A percentile compares a stretch with the other conserved stretches of the same genome.
These are phyloP conservation scores for Enhydra lutris DNA, from an alignment of 2,113 vertebrate genomes.

Conservation along the genomic window DNA sequence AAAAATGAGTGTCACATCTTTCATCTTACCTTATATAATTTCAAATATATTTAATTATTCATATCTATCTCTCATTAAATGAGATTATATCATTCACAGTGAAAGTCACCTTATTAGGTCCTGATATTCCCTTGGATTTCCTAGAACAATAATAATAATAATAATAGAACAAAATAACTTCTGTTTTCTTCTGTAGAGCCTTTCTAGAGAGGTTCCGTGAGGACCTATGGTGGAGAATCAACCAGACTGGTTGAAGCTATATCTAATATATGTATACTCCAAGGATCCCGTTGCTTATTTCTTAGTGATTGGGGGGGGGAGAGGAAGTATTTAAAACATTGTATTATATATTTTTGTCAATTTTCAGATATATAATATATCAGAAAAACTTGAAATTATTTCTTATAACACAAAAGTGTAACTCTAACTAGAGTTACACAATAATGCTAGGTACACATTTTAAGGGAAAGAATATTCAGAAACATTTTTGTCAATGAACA, in stretches of 20 bases:
- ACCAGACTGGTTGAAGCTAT: background rate
- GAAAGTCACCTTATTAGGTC: conserved; percentile 54
- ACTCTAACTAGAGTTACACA: background rate
- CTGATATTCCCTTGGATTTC: conserved; percentile 12
- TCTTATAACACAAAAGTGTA: background rate
- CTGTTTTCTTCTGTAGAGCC: background rate
- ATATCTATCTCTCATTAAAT: background rate
- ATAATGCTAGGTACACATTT: background rate
- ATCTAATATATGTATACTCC: background rate
- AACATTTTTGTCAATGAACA: background rate
- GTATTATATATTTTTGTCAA: background rate
- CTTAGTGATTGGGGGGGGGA: background rate
- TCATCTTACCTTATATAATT: background rate
- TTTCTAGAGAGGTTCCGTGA: background rate
- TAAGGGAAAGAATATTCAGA: background rate
- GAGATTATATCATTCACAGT: conserved; percentile 5
- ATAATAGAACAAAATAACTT: background rate
- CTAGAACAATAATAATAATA: background rate
- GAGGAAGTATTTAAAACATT: background rate
- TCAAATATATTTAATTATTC: rapidly evolving
- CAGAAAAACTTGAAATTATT: background rate
- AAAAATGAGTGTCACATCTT: background rate
- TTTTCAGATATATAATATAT: background rate
- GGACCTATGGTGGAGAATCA: background rate
- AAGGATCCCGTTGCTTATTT: background rate